Conservation (phyloP, 2,113 vertebrate genomes). For the Mormoops blainvillei region DNA sequence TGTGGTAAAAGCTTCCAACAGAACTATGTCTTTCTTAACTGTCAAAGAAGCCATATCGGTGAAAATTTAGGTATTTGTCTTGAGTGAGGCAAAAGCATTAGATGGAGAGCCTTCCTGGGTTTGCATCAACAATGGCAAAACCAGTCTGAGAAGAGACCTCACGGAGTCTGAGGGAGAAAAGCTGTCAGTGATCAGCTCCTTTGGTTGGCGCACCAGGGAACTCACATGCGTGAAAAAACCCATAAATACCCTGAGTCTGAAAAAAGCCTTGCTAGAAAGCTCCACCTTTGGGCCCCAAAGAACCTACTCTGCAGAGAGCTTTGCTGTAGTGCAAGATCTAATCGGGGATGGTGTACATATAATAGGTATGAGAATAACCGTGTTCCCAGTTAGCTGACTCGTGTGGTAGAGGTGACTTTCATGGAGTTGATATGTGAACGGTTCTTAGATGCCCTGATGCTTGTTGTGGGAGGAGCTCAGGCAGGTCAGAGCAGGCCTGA, state of each 20-base stretch:
- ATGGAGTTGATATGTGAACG: not conserved
- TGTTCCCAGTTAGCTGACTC: not conserved
- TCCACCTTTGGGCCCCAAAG: not conserved
- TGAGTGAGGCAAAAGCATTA: conserved; percentile 82
- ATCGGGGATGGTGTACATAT: conserved; percentile 35
- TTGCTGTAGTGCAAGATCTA: not conserved
- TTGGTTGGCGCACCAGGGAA: conserved; percentile 27
- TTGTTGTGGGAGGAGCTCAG: conserved; percentile 19
- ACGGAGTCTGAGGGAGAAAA: conserved; percentile 79
- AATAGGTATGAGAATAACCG: not conserved
- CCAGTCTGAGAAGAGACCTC: conserved; percentile 82
- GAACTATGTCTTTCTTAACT: conserved; percentile 39
- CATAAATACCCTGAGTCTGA: not conserved
- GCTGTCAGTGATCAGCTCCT: not conserved
- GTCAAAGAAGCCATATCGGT: conserved; percentile 61
- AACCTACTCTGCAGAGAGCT: not conserved
- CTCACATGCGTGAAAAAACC: conserved; percentile 37
- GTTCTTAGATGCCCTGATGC: not conserved
- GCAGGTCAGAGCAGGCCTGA: conserved; percentile 38
- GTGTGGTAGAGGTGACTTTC: not conserved
- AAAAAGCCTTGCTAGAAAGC: conserved; percentile 37
- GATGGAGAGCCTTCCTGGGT: conserved; percentile 82
- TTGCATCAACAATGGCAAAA: conserved; percentile 57
- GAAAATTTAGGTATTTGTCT: conserved; percentile 80
- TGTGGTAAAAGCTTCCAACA: conserved; percentile 32